phyloP scores from a whole-genome alignment of 53 echinoderm and acorn worm species.

The Glandiceps talaboti region DNA sequence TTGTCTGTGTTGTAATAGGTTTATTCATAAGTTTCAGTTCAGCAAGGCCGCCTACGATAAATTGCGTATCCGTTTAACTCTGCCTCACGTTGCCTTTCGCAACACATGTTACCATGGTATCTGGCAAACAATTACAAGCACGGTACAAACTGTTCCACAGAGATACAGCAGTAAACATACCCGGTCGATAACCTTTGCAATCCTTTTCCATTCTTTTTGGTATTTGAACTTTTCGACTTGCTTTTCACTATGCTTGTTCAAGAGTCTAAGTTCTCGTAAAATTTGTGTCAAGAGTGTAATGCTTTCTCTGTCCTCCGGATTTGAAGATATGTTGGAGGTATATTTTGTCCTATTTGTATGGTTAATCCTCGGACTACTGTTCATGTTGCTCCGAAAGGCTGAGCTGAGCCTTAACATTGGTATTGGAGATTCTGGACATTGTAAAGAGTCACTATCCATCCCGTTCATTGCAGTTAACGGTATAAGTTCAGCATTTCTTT shows the following conservation, averaged over 20 bases:
- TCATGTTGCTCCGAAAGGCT: neutral
- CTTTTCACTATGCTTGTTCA: slow-evolving; percentile 47
- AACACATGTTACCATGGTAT: neutral
- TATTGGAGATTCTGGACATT: neutral
- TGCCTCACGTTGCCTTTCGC: too few relatives aligned
- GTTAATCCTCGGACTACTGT: neutral
- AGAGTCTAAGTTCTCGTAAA: slow-evolving; percentile 59
- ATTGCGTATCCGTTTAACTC: too few relatives aligned
- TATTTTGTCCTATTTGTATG: neutral
- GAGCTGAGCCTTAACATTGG: neutral
- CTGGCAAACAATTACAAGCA: slow-evolving; percentile 48
- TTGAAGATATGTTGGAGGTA: neutral
- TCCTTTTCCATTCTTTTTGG: slow-evolving; percentile 56
- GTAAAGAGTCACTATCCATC: neutral
- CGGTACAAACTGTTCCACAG: slow-evolving; percentile 50
- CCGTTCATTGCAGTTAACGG: neutral
- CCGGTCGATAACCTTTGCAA: slow-evolving; percentile 67
- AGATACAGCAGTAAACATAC: slow-evolving; percentile 62
- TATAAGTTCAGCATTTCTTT: neutral
- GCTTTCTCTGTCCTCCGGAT: neutral
- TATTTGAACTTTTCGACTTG: slow-evolving; percentile 47
- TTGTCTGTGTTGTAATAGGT: too few relatives aligned
- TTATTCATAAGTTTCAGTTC: too few relatives aligned
- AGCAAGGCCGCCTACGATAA: too few relatives aligned
- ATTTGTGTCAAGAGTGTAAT: slow-evolving; percentile 42